Conservation (phyloP, 1,140 invertebrate species). For the Nylanderia fulva region DNA sequence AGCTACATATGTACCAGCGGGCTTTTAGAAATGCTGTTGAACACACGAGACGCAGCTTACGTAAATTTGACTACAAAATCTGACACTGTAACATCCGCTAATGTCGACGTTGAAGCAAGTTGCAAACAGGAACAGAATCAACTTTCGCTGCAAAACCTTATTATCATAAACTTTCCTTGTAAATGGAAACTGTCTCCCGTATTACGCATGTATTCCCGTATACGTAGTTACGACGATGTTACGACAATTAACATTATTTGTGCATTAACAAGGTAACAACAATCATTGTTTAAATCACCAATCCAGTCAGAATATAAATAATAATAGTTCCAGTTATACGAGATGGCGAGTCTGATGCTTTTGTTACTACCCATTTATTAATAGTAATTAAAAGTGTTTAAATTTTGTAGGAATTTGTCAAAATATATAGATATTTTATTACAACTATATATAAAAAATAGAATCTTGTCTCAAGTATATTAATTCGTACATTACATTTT, state of each 20-base stretch:
- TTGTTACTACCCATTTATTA: no score
- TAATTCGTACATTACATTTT: no score
- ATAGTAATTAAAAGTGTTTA: no score
- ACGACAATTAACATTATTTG: neutral
- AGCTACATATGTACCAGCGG: neutral
- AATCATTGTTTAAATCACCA: no score
- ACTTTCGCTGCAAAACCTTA: neutral
- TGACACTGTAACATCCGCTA: neutral
- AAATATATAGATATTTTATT: no score
- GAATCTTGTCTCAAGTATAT: no score
- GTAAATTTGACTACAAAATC: neutral
- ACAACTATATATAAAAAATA: no score
- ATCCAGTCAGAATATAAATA: no score
- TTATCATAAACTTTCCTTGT: slow-evolving; percentile 1
- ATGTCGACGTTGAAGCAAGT: neutral
- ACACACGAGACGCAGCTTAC: neutral
- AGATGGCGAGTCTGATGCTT: no score
- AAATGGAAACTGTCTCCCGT: neutral
- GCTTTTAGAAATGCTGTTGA: neutral
- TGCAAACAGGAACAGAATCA: slow-evolving; percentile 1
- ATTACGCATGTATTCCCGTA: neutral
- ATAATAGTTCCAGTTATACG: no score
- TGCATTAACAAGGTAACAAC: no score
- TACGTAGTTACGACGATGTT: neutral
- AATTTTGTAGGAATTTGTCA: no score